Evolutionary conservation across 2,888 invertebrate species (phyloP), one percentile per base, ranked within the genome.

Genomic region (Operophtera brumata): DNA sequence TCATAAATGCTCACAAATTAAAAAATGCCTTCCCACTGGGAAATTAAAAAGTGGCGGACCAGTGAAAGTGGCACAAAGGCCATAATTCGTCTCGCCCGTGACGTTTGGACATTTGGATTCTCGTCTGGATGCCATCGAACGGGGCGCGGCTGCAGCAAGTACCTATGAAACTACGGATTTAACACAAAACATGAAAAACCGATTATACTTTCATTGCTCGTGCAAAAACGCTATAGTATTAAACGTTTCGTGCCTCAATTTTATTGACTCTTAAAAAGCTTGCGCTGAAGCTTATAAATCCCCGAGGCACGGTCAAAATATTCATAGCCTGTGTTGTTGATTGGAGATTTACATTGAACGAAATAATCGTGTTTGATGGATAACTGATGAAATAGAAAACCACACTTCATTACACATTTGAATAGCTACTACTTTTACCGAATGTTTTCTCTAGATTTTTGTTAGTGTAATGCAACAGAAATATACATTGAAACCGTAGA

Each of bases 1-100:
- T 83, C 79, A 86, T 84, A 84, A 86, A 81, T 49, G 76, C 77
- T 73, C 69, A 70, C 73, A 79, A 82, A 84, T 86, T 86, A 84
- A 86, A 87, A 86, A 87, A 85, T 80, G 73, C 77, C 78, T 73
- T 77, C 77, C 80, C 75, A 70, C 73, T 71, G 80, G 80, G 81
- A 84, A 85, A 84, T 87, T 85, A 86, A 85, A 85, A 85, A 84
- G 76, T 80, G 77, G 72, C 71, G 65, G 72, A 40, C 70, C 75
- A 79, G 80, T 78, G 82, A 84, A 84, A 87, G 84, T 88, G 83
- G 77, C 82, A 80, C 80, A 82, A 83, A 81, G 78, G 81, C 84
- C 77, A 86, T 88, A 88, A 88, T 78, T 88, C 85, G 86, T 86
- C 80, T 77, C 78, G 74, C 62, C 72, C 70, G 71, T 80, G 82